These are phyloP conservation scores for Coptodon bakossiorum DNA, from an alignment of 2,113 vertebrate genomes.

Conservation along the genomic window DNA sequence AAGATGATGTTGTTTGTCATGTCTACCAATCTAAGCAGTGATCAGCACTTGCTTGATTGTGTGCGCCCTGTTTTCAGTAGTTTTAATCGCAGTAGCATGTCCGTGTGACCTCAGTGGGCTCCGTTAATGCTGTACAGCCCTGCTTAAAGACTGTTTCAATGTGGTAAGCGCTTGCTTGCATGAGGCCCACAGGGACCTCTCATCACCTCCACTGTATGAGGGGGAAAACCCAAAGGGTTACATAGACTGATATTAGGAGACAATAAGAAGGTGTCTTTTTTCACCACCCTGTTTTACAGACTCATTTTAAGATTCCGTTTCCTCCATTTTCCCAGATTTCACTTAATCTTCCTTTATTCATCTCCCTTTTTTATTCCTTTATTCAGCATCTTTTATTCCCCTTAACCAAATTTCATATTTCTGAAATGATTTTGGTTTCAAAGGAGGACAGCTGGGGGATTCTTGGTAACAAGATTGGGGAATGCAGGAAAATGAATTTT, in stretches of 20 bases:
- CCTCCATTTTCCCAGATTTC: not conserved
- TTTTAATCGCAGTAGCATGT: not conserved
- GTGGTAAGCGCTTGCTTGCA: not conserved
- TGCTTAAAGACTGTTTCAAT: slow-evolving; percentile 43
- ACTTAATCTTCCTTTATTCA: not conserved
- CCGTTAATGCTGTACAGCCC: slow-evolving; percentile 23
- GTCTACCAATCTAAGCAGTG: not conserved
- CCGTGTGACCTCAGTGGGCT: not conserved
- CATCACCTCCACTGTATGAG: slow-evolving; percentile 3
- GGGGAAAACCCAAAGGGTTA: not conserved
- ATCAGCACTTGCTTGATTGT: not conserved
- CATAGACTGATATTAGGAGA: not conserved
- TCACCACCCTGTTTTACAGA: not conserved
- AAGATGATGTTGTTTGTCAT: not conserved
- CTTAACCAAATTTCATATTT: not conserved
- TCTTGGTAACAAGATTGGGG: not conserved
- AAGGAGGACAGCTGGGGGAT: not conserved
- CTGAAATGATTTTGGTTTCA: slow-evolving; percentile 1
- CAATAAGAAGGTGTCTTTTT: not conserved
- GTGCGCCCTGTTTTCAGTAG: not conserved
- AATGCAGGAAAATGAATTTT: not conserved
- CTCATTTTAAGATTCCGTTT: not conserved
- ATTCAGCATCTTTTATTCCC: not conserved
- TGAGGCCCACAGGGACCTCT: not conserved
- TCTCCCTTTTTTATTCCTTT: not conserved